phyloP scores from a whole-genome alignment of 2,113 vertebrate species.

The Lasiurus cinereus region DNA sequence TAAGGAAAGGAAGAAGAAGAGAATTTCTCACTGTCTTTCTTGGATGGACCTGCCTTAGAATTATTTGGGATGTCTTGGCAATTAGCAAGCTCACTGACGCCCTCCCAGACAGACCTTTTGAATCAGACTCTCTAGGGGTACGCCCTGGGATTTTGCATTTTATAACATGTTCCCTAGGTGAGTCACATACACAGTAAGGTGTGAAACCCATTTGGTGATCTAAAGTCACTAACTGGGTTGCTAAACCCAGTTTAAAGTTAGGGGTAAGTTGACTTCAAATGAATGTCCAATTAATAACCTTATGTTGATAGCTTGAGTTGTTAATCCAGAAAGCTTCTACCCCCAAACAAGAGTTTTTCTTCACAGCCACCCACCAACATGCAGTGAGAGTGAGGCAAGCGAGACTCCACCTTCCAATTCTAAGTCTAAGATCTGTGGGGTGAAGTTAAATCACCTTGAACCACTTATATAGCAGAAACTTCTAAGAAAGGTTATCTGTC shows the following conservation, averaged over 20 bases:
- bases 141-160: background rate
- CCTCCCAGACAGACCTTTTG: background rate
- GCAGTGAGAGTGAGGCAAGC: background rate
- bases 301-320: background rate
- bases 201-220: background rate
- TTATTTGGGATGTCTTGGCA: background rate
- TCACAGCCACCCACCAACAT: background rate
- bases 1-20: slow-evolving; percentile 11
- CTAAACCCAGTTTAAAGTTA: background rate
- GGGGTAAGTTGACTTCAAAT: background rate
- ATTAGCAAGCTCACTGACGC: background rate
- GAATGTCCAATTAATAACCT: background rate
- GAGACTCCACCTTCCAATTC: background rate
- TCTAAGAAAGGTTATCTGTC: slow-evolving; percentile 19
- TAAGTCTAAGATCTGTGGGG: background rate
- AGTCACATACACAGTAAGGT: background rate
- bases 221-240: background rate
- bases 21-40: slow-evolving; percentile 33
- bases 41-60: background rate
- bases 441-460: background rate
- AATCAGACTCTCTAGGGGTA: background rate
- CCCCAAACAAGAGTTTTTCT: background rate
- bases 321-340: background rate
- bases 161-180: background rate
- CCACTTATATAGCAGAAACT: background rate